phyloP scores from a whole-genome alignment of 1,140 invertebrate species.

The Anastrepha ludens region DNA sequence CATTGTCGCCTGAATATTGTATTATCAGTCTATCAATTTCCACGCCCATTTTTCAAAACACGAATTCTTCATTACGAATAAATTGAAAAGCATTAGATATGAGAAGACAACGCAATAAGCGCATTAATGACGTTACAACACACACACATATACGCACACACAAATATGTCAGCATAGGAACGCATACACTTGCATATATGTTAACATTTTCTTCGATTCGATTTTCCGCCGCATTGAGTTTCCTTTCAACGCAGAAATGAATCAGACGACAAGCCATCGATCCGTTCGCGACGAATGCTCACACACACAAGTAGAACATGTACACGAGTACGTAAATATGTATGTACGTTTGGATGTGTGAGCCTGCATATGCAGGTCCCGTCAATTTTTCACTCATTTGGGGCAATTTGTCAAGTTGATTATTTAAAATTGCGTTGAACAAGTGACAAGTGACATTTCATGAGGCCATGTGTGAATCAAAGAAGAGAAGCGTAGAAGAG shows the following conservation, averaged over 20 bases:
- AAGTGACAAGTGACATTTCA: slow-evolving; percentile 55
- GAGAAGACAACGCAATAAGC: slow-evolving; percentile 20
- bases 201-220: slow-evolving; percentile 28
- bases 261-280: background rate
- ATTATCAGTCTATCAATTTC: slow-evolving; percentile 8
- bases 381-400: slow-evolving; percentile 56
- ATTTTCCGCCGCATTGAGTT: slow-evolving; percentile 49
- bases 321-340: background rate
- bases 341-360: background rate
- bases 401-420: slow-evolving; percentile 59
- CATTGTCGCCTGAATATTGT: background rate
- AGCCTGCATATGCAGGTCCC: background rate
- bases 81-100: background rate
- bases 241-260: slow-evolving; percentile 40
- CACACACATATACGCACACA: background rate
- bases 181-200: background rate
- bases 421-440: slow-evolving; percentile 57
- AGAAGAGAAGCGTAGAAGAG: background rate
- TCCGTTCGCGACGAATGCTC: background rate
- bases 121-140: slow-evolving; percentile 30
- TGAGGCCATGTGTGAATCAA: background rate
- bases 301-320: background rate
- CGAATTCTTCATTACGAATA: slow-evolving; percentile 34
- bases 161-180: background rate
- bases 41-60: slow-evolving; percentile 40